These are phyloP conservation scores for Fabriciana adippe DNA, from an alignment of 2,888 invertebrate species.

Conservation along the genomic window DNA sequence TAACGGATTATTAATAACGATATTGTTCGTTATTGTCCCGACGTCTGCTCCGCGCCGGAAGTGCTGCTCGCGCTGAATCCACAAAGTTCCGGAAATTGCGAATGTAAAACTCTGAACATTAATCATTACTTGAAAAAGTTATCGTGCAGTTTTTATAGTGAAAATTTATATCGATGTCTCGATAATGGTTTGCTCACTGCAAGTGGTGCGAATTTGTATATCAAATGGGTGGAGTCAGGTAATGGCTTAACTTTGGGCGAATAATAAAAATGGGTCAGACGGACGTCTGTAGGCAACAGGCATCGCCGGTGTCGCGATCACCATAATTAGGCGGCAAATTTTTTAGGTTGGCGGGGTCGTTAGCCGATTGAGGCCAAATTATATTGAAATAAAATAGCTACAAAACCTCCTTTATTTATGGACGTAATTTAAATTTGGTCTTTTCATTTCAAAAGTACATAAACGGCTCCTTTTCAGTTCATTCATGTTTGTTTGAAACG, in stretches of 20 bases:
- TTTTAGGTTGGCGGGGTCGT: slow-evolving; percentile 1
- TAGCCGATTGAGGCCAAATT: slow-evolving; percentile 11
- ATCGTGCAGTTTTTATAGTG: neutral
- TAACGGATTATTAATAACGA: no score
- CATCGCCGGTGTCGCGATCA: neutral
- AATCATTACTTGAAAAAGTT: neutral
- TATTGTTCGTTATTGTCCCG: no score
- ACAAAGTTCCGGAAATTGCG: no score
- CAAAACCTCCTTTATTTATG: neutral
- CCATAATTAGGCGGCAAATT: slow-evolving; percentile 18
- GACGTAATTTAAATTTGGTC: neutral
- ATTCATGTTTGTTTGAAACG: no score
- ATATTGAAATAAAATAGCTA: slow-evolving; percentile 10
- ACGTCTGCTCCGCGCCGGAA: no score
- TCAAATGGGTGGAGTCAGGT: neutral
- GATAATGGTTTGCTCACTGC: no score
- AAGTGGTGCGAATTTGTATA: neutral
- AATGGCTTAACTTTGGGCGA: slow-evolving; percentile 7
- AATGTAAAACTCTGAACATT: neutral
- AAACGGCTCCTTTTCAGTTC: no score
- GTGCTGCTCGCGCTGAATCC: no score
- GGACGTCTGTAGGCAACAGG: neutral
- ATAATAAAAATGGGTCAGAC: slow-evolving; percentile 14
- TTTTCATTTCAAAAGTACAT: neutral
- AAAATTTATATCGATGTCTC: neutral